A percentile compares a stretch with the other conserved stretches of the same genome.
Evolutionary conservation across 1,140 invertebrate species (phyloP).

Genomic region (Aleiodes sp.): DNA sequence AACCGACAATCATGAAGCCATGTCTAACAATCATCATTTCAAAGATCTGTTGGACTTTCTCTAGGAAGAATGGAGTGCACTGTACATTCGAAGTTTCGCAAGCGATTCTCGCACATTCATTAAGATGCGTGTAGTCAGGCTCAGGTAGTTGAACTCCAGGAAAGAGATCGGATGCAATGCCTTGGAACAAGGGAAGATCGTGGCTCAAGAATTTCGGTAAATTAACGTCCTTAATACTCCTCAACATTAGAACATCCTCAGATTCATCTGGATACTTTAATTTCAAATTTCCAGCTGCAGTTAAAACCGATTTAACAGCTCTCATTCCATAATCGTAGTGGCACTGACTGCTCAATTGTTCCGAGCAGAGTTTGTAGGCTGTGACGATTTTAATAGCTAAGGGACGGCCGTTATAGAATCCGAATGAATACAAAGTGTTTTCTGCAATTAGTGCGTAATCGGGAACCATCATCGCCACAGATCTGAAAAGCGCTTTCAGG

Average conservation of each 20-base stretch:
- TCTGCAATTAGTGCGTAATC: slow-evolving; percentile 96
- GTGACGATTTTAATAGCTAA: slow-evolving; percentile 94
- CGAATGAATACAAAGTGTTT: slow-evolving; percentile 91
- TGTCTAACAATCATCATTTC: slow-evolving; percentile 97
- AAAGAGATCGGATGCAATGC: slow-evolving; percentile 91
- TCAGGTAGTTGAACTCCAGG: slow-evolving; percentile 82
- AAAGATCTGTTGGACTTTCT: slow-evolving; percentile 93
- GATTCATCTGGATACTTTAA: slow-evolving; percentile 86
- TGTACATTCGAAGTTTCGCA: slow-evolving; percentile 85
- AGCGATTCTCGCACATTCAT: slow-evolving; percentile 69
- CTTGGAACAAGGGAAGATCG: slow-evolving; percentile 87
- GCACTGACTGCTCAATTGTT: slow-evolving; percentile 91
- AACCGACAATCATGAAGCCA: slow-evolving; percentile 93
- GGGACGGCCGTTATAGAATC: slow-evolving; percentile 89
- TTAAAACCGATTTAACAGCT: slow-evolving; percentile 88
- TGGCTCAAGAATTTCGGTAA: slow-evolving; percentile 90
- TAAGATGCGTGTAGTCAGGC: slow-evolving; percentile 73
- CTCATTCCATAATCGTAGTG: slow-evolving; percentile 97
- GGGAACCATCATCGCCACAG: slow-evolving; percentile 98
- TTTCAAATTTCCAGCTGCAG: slow-evolving; percentile 90
- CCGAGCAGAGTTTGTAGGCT: slow-evolving; percentile 92
- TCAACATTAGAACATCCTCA: slow-evolving; percentile 83
- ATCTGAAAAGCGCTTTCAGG: slow-evolving; percentile 91
- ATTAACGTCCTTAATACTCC: slow-evolving; percentile 94
- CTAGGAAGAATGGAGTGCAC: slow-evolving; percentile 85